A percentile compares a stretch with the other conserved stretches of the same genome.
phyloP scores from a whole-genome alignment of 2,888 invertebrate species.

The Dromius quadrimaculatus region DNA sequence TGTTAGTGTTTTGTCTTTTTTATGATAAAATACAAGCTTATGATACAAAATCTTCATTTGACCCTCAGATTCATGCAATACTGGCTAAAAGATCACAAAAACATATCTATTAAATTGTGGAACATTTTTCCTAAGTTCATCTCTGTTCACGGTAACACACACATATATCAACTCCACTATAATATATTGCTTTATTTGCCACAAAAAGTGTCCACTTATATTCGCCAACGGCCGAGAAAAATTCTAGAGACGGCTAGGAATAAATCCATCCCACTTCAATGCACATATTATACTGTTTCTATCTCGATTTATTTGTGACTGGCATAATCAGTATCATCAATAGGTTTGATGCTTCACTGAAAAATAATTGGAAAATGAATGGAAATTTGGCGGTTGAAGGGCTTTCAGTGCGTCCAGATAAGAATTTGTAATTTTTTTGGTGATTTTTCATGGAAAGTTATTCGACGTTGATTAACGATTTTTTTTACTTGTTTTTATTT shows the following conservation, averaged over 20 bases:
- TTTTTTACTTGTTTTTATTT: no score
- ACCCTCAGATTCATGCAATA: no score
- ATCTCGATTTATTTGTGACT: neutral
- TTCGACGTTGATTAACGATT: no score
- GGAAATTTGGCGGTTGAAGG: neutral
- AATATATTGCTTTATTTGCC: conserved; percentile 57
- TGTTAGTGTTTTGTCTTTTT: no score
- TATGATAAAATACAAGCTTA: no score
- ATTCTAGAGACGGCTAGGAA: conserved; percentile 3
- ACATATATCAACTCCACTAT: conserved; percentile 33
- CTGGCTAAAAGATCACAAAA: no score
- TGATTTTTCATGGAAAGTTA: no score
- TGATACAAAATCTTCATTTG: no score
- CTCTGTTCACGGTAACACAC: conserved; percentile 1
- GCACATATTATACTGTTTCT: neutral
- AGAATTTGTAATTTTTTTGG: neutral
- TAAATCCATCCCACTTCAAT: conserved; percentile 2
- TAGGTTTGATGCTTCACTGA: neutral
- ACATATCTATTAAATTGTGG: no score
- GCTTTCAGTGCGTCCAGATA: neutral
- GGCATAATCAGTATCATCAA: conserved; percentile 1
- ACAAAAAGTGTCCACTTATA: conserved; percentile 57
- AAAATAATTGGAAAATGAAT: neutral
- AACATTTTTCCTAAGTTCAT: no score
- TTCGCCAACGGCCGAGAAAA: conserved; percentile 52